Conservation (phyloP, 2,113 vertebrate genomes). For the Platichthys flesus region DNA sequence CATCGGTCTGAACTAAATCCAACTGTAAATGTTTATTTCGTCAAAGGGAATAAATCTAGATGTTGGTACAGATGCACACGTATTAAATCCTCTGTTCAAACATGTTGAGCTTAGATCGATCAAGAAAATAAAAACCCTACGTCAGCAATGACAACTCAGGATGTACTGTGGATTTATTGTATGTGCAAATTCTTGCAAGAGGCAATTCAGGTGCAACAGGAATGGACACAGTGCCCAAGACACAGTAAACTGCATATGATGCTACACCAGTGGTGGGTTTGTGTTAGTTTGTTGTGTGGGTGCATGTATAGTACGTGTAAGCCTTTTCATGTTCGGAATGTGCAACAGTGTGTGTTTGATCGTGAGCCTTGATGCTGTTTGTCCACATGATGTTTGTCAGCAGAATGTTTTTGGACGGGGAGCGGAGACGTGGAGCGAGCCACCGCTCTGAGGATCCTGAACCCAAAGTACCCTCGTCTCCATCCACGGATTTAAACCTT, state of each 20-base stretch:
- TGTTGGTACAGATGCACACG: background rate
- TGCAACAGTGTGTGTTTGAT: constrained; percentile 44
- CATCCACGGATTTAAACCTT: background rate
- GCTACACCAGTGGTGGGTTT: constrained; percentile 59
- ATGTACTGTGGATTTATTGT: constrained; percentile 51
- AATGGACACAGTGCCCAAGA: constrained; percentile 53
- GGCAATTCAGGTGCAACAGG: constrained; percentile 74
- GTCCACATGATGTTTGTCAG: background rate
- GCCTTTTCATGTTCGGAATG: constrained; percentile 30
- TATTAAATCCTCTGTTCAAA: background rate
- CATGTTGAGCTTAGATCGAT: background rate
- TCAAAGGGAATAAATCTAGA: background rate
- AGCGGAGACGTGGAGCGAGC: constrained; percentile 24
- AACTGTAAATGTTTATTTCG: background rate
- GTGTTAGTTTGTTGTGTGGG: constrained; percentile 32
- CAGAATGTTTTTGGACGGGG: constrained; percentile 1
- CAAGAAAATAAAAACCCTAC: background rate
- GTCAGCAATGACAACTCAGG: constrained; percentile 32
- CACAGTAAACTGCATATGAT: constrained; percentile 32
- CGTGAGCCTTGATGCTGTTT: constrained; percentile 17
- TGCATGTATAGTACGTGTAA: background rate
- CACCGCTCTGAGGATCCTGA: constrained; percentile 11
- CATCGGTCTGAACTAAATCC: too few species aligned
- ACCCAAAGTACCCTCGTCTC: constrained; percentile 1
- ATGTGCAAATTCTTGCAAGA: constrained; percentile 83